A percentile compares a stretch with the other conserved stretches of the same genome.
Evolutionary conservation across 2,888 invertebrate genomes (phyloP).

Genomic region (Phorcus lineatus): DNA sequence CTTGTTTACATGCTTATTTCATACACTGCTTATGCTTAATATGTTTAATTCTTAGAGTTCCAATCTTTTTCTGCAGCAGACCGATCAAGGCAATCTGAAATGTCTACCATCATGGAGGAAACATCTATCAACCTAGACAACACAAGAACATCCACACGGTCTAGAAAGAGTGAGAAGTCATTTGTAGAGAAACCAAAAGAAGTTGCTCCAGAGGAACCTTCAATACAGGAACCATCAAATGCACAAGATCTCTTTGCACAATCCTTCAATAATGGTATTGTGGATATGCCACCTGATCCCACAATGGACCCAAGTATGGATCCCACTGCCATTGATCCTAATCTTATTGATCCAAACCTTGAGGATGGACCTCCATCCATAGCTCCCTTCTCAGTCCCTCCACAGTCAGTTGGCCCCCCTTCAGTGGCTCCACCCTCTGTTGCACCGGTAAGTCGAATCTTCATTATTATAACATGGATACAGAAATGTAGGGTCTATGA

Average conservation of each 20-base stretch:
- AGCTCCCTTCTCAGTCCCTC: constrained; percentile 67
- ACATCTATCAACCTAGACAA: constrained; percentile 45
- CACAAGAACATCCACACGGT: constrained; percentile 43
- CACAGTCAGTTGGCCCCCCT: constrained; percentile 58
- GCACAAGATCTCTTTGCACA: constrained; percentile 59
- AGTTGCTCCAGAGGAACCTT: constrained; percentile 25
- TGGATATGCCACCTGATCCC: constrained; percentile 64
- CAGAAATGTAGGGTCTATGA: too few species aligned
- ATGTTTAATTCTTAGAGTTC: neutral
- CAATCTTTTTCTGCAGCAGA: constrained; percentile 28
- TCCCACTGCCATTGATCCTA: constrained; percentile 27
- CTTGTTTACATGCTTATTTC: too few species aligned
- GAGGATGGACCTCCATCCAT: constrained; percentile 69
- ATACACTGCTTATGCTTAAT: neutral
- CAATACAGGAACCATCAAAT: constrained; percentile 57
- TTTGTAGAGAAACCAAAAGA: constrained; percentile 27
- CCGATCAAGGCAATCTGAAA: constrained; percentile 52
- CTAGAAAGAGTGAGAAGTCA: constrained; percentile 40
- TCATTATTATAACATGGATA: too few species aligned
- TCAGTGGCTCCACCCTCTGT: constrained; percentile 65
- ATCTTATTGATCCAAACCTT: constrained; percentile 41
- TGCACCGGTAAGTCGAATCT: constrained; percentile 52
- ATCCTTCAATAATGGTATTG: constrained; percentile 56
- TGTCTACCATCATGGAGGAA: constrained; percentile 67
- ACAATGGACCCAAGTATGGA: constrained; percentile 51